phyloP scores from a whole-genome alignment of 2,113 vertebrate species.

The Sander vitreus region DNA sequence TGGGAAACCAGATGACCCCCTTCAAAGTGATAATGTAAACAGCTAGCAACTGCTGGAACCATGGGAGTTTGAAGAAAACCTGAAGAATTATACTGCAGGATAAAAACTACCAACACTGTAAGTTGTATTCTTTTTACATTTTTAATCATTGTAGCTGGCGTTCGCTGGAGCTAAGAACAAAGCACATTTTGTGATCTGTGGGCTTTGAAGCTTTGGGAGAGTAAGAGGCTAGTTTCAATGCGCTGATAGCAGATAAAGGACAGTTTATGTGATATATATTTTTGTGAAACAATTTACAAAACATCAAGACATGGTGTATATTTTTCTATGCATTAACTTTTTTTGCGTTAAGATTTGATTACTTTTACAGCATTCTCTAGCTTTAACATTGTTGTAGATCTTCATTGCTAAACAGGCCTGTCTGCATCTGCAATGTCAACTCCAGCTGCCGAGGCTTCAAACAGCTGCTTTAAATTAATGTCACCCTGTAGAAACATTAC shows the following conservation, averaged over 20 bases:
- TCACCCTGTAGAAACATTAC: conserved; percentile 71
- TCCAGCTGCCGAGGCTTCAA: conserved; percentile 71
- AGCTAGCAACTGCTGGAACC: conserved; percentile 63
- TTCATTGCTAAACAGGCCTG: conserved; percentile 50
- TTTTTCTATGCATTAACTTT: neutral
- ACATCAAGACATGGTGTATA: neutral
- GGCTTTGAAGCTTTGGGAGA: conserved; percentile 31
- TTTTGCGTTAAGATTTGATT: neutral
- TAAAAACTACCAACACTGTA: conserved; percentile 42
- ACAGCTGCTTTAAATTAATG: conserved; percentile 80
- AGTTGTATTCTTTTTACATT: conserved; percentile 46
- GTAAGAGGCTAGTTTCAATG: conserved; percentile 4
- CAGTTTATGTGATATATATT: neutral
- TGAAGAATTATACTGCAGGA: conserved; percentile 58
- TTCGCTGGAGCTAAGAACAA: conserved; percentile 29
- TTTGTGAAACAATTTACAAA: neutral
- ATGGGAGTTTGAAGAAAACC: conserved; percentile 73
- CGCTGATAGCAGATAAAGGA: conserved; percentile 19
- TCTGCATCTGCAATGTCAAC: conserved; percentile 61
- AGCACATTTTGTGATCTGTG: conserved; percentile 24
- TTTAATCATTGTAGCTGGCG: neutral
- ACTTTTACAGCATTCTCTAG: conserved; percentile 22
- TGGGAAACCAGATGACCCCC: conserved; percentile 75
- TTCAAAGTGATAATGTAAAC: conserved; percentile 80
- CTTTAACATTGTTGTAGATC: conserved; percentile 36